Conservation (phyloP, 2,113 vertebrate species). For the Noctilio leporinus region DNA sequence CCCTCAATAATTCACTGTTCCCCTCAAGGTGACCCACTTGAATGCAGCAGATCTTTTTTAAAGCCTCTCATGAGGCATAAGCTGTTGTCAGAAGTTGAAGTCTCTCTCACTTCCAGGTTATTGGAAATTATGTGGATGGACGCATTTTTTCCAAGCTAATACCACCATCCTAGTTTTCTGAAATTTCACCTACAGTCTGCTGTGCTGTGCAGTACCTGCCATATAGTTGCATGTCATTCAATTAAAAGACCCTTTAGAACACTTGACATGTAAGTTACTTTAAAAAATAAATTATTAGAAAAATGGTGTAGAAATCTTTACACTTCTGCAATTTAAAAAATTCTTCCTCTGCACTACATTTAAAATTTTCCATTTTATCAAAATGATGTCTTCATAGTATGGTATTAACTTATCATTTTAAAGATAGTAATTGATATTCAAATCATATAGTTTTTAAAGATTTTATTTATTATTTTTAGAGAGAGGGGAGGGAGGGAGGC, state of each 20-base stretch:
- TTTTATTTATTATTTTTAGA: no score
- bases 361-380: not conserved
- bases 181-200: not conserved
- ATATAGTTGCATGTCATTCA: rapidly evolving
- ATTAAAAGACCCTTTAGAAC: not conserved
- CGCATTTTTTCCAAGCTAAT: not conserved
- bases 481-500: no score
- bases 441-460: not conserved
- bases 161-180: no score
- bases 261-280: not conserved
- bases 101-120: not conserved
- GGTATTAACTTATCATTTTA: not conserved
- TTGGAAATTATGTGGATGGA: not conserved
- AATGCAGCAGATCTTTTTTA: not conserved
- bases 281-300: not conserved
- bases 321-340: not conserved
- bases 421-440: not conserved
- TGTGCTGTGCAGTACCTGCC: rapidly evolving
- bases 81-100: not conserved
- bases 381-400: not conserved
- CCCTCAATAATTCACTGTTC: not conserved
- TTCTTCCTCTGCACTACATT: not conserved
- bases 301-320: not conserved
- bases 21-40: not conserved
- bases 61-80: not conserved